A percentile compares a stretch with the other conserved stretches of the same genome.
Evolutionary conservation across 1,140 invertebrate species (phyloP).

Genomic region (Cyphomyrmex costatus): DNA sequence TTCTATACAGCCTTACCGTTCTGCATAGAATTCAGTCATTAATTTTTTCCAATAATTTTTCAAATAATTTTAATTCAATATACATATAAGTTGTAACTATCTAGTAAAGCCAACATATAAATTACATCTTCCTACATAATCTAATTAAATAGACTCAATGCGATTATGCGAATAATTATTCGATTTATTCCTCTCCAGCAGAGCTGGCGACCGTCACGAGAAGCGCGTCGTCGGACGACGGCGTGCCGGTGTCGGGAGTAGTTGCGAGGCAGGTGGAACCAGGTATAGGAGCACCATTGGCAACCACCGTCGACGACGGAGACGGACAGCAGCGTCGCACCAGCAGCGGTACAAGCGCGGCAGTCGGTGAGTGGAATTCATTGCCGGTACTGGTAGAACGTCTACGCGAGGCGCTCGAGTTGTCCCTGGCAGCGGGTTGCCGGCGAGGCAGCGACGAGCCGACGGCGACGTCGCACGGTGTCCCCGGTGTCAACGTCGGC

Average conservation of each 20-base stretch:
- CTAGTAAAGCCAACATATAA: not conserved
- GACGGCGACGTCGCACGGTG: conserved; percentile 63
- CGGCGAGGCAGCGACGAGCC: conserved; percentile 75
- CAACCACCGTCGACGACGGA: conserved; percentile 38
- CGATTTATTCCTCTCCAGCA: not conserved
- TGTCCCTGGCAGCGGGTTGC: conserved; percentile 76
- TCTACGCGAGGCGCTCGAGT: conserved; percentile 84
- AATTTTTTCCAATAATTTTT: no score
- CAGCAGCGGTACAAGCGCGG: conserved; percentile 42
- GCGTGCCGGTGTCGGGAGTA: conserved; percentile 20
- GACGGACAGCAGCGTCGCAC: conserved; percentile 52
- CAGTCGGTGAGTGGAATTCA: conserved; percentile 86
- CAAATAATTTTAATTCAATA: not conserved
- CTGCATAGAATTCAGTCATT: no score
- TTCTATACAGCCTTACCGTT: no score
- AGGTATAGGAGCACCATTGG: not conserved
- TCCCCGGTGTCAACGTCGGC: conserved; percentile 78
- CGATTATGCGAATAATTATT: not conserved
- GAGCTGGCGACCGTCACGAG: conserved; percentile 49
- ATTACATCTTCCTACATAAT: not conserved
- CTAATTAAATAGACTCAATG: not conserved
- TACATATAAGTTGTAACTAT: no score
- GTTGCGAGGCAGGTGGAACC: conserved; percentile 22
- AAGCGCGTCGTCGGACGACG: conserved; percentile 50
- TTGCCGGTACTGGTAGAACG: conserved; percentile 85